These are phyloP conservation scores for Anoplius nigerrimus DNA, from an alignment of 2,888 invertebrate species.

Conservation along the genomic window DNA sequence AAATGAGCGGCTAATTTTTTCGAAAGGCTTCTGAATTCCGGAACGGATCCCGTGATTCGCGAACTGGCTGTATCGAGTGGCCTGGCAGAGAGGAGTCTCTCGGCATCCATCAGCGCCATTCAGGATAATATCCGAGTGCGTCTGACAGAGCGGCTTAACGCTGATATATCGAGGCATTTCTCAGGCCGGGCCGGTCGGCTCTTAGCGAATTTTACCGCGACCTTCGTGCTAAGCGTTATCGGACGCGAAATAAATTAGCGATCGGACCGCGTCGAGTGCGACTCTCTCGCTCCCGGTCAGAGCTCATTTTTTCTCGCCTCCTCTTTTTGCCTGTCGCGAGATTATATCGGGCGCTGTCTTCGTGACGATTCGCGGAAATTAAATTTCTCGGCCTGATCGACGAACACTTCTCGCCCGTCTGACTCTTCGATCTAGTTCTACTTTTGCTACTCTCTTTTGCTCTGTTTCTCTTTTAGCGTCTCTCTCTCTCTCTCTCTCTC, in stretches of 20 bases:
- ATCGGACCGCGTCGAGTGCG: conserved; percentile 39
- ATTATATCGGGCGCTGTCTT: too few relatives aligned
- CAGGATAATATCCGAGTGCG: conserved; percentile 62
- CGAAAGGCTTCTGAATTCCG: background rate
- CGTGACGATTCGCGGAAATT: too few relatives aligned
- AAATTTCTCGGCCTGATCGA: too few relatives aligned
- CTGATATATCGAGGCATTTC: conserved; percentile 65
- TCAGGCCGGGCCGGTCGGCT: conserved; percentile 49
- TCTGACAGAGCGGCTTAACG: conserved; percentile 59
- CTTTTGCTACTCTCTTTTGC: too few relatives aligned
- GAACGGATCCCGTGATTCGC: conserved; percentile 16
- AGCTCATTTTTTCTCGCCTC: conserved; percentile 7
- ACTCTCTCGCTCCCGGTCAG: conserved; percentile 9
- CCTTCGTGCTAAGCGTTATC: conserved; percentile 27
- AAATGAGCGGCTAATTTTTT: too few relatives aligned
- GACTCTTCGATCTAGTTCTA: too few relatives aligned
- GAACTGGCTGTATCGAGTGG: conserved; percentile 51
- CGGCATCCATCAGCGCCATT: conserved; percentile 60
- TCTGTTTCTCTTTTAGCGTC: too few relatives aligned
- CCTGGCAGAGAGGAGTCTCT: conserved; percentile 56
- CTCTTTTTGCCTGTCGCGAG: conserved; percentile 1
- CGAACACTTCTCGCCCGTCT: too few relatives aligned
- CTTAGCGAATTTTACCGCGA: conserved; percentile 48
- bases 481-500: too few relatives aligned
- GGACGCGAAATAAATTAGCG: conserved; percentile 33